These are phyloP conservation scores for Cuniculus paca DNA, from an alignment of 2,797 vertebrate species.

Conservation along the genomic window DNA sequence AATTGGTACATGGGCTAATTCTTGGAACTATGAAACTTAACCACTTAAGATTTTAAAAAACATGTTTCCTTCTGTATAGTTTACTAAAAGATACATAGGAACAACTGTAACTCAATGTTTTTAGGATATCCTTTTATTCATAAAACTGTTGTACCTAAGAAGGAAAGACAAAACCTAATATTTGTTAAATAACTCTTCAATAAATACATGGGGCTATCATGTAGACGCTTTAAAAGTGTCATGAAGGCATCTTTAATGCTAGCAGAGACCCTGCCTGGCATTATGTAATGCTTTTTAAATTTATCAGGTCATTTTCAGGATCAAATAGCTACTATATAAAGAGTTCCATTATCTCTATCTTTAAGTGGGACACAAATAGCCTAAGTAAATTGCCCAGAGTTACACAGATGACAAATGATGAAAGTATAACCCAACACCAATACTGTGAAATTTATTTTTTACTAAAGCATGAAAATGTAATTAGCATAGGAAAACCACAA, in stretches of 20 bases:
- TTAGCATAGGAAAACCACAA: neutral
- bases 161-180: neutral
- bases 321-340: constrained; percentile 55
- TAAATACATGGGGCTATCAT: neutral
- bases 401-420: neutral
- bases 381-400: neutral
- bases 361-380: neutral
- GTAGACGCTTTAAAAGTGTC: neutral
- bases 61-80: constrained; percentile 34
- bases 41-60: neutral
- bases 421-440: neutral
- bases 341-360: neutral
- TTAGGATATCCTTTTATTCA: neutral
- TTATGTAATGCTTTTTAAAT: constrained; percentile 44
- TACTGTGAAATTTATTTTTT: neutral
- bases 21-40: neutral
- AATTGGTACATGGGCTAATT: neutral
- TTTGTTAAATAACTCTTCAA: neutral
- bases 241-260: neutral
- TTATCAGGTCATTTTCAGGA: neutral
- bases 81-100: neutral
- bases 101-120: neutral
- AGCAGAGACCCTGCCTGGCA: constrained; percentile 24
- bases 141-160: neutral
- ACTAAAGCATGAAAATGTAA: constrained; percentile 19